A percentile compares a stretch with the other conserved stretches of the same genome.
Conservation (phyloP, 2,797 vertebrate species). For the Hirundo rustica region DNA sequence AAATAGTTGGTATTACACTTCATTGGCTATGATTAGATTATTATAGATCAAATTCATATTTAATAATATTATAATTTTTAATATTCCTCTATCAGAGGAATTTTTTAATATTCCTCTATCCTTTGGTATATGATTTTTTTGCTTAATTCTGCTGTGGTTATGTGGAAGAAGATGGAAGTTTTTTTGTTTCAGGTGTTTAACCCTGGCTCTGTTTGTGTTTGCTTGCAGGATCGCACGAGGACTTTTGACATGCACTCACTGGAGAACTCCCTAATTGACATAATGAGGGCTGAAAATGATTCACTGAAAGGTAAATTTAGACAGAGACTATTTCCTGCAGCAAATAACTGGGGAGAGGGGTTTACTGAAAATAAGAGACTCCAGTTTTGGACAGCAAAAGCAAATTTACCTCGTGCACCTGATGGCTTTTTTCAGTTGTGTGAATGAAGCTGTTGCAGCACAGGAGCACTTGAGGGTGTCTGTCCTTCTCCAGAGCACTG, state of each 20-base stretch:
- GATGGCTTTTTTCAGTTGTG: background rate
- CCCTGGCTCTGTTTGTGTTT: slow-evolving; percentile 68
- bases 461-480: background rate
- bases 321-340: slow-evolving; percentile 43
- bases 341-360: slow-evolving; percentile 11
- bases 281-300: slow-evolving; percentile 99
- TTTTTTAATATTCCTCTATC: background rate
- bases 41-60: background rate
- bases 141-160: background rate
- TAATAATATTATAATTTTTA: background rate
- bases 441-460: background rate
- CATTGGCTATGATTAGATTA: background rate
- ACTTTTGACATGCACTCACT: slow-evolving; percentile 99
- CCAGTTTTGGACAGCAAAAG: background rate
- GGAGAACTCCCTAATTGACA: slow-evolving; percentile 99
- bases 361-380: background rate
- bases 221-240: slow-evolving; percentile 91
- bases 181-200: background rate
- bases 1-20: background rate
- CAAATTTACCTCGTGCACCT: background rate
- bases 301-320: slow-evolving; percentile 94
- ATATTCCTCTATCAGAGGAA: background rate
- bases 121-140: background rate
- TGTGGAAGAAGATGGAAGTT: background rate
- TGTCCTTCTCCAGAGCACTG: background rate